These are phyloP conservation scores for Cistogaster globosa DNA, from an alignment of 2,888 invertebrate genomes.

Conservation along the genomic window DNA sequence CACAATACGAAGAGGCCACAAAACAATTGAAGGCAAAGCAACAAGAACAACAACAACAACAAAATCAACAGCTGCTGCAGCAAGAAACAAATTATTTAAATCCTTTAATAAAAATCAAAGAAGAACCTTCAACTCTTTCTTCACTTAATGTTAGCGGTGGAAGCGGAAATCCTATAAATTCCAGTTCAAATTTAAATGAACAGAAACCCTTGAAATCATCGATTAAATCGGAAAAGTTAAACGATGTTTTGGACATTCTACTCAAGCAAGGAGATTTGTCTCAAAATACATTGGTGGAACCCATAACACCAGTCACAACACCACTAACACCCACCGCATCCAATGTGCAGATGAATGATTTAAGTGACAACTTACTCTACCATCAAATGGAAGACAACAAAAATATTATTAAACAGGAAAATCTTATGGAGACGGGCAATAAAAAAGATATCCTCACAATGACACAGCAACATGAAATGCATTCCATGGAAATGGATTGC, in stretches of 20 bases:
- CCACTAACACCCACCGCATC: slow-evolving; percentile 77
- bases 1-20: slow-evolving; percentile 89
- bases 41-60: slow-evolving; percentile 25
- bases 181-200: slow-evolving; percentile 20
- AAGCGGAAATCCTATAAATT: slow-evolving; percentile 44
- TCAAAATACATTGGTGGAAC: slow-evolving; percentile 86
- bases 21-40: slow-evolving; percentile 83
- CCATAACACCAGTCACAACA: slow-evolving; percentile 84
- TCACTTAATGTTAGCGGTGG: slow-evolving; percentile 7
- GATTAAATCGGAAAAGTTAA: slow-evolving; percentile 82
- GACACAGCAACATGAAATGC: slow-evolving; percentile 23
- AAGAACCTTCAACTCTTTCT: slow-evolving; percentile 72
- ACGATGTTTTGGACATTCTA: slow-evolving; percentile 95
- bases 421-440: slow-evolving; percentile 17
- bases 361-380: slow-evolving; percentile 75
- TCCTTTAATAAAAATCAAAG: slow-evolving; percentile 70
- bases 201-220: slow-evolving; percentile 73
- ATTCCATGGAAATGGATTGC: slow-evolving; percentile 58
- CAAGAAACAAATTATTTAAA: slow-evolving; percentile 34
- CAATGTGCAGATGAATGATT: slow-evolving; percentile 75
- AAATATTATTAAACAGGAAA: slow-evolving; percentile 59
- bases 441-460: slow-evolving; percentile 1
- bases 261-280: slow-evolving; percentile 96
- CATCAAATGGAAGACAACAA: slow-evolving; percentile 70
- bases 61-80: background rate